Conservation (phyloP, 2,113 vertebrate genomes). For the Corvus hawaiiensis region DNA sequence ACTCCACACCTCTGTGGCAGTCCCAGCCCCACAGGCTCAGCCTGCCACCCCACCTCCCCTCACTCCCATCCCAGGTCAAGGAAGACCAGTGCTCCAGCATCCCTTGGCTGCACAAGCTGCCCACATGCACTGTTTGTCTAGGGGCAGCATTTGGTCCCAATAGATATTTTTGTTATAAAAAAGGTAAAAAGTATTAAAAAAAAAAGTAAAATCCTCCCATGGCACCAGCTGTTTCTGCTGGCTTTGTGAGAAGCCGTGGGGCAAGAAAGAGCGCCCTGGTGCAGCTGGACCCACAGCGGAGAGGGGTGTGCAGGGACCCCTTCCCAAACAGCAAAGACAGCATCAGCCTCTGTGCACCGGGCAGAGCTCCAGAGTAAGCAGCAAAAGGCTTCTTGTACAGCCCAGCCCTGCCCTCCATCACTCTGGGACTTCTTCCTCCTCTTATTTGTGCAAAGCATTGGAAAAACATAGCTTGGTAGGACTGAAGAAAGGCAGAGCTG, state of each 20-base stretch:
- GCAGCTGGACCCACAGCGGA: not conserved
- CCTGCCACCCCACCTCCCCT: not conserved
- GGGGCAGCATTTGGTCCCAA: not conserved
- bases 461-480: conserved; percentile 5
- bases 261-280: not conserved
- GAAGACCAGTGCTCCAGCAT: not conserved
- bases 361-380: conserved; percentile 54
- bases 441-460: conserved; percentile 31
- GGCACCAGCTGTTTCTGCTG: not conserved
- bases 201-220: not conserved
- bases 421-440: conserved; percentile 54
- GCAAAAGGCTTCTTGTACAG: not conserved
- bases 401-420: conserved; percentile 21
- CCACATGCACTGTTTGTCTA: not conserved
- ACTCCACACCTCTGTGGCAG: fast-evolving
- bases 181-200: not conserved
- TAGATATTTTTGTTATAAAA: conserved; percentile 55
- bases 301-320: not conserved
- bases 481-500: not conserved
- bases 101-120: fast-evolving
- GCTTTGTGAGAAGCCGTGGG: not conserved
- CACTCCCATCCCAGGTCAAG: not conserved
- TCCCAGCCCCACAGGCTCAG: not conserved
- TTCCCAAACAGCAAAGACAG: not conserved
- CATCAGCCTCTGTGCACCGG: not conserved